Base-by-base conservation (phyloP, 2,113 vertebrate species). In the Microtus ochrogaster region DNA sequence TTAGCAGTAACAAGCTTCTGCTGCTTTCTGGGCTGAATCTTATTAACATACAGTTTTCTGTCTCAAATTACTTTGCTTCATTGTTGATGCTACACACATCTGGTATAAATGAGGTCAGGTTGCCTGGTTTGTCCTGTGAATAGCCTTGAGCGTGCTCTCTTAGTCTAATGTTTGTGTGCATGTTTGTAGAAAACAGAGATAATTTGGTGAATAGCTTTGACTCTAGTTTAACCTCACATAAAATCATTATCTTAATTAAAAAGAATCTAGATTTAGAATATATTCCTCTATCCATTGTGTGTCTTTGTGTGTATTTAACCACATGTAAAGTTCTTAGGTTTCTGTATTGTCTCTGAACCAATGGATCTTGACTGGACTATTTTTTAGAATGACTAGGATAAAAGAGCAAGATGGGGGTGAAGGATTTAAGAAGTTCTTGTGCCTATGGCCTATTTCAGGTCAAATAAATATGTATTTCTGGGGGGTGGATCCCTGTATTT, bases 241-340 rank as follows among this genome's bases (percentile, higher is more conserved):
- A n/a, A 94, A 79, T 82, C 44, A n/a, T 94, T 83, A 89, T 78
- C n/a, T 65, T 89, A 94, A 95, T 92, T 90, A 92, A 94, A 90
- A 96, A 81, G 14, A 74, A 92, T 83, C 17, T 39, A 90, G 72
- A 68, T 90, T 17, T 92, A 94, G 72, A 82, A 63, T 81, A 5
- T 65, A 72, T 86, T 73, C 7, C 44, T 74, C 79, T 76, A 87
- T 47, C 26, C 41, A 65, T 81, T 52, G 14, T 47, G 76, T 36
- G 33, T 79, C 30, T n/a, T 4, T 55, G 5, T 55, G 11, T 4
- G 26, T 83, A 26, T 83, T 82, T 4, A 58, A 74, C 1, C 7
- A 58, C 7, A 17, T 16, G 21, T 79, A 70, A 83, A 74, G 14
- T 26, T 86, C 86, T 90, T 26, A 19, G 30, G 22, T 30, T 88